Evolutionary conservation across 2,888 invertebrate species (phyloP), one percentile per base, ranked within the genome.

Genomic region (Conops quadrifasciatus): DNA sequence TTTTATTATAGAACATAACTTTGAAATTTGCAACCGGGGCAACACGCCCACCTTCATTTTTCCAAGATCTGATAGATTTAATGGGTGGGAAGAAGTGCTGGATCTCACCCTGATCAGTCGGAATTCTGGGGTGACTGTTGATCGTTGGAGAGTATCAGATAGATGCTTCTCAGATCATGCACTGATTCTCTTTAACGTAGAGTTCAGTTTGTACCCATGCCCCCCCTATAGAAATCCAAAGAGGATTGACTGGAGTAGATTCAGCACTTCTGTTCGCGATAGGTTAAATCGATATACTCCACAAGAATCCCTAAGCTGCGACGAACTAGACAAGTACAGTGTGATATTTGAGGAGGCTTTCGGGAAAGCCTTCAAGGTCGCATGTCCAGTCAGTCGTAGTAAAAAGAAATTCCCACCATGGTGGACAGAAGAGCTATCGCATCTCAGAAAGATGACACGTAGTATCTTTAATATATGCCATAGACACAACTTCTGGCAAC

Each of bases 11-110:
- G 3, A 13, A 16, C 7, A 16, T 21, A 60, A 60, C 15, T n/a
- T 59, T 26, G 21, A n/a, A 30, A 30, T 28, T 5, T 13, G 36
- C 21, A 60, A 59, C 59, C 30, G 13, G 26, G 21, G 59, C 3
- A 59, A 30, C 16, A 59, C 59, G 16, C 59, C 59, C 7, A 59
- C 59, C 24, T 21, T 59, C 16, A 59, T 16, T 30, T 30, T 59
- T n/a, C 59, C 59, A 16, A 21, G n/a, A 3, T 59, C 59, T 24
- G 2, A 11, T 4, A 24, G 19, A 21, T 59, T 19, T 30, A 59
- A 4, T 21, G 59, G 59, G 26, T 59, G 59, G 59, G 59, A 30
- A 59, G 49, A 49, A 11, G 49, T 49, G 11, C 49, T 49, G 49
- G 49, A 49, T 49, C 49, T 49, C 49, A 49, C 49, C 4, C 49